These are phyloP conservation scores for Benthochromis sp. DNA, from an alignment of 2,113 vertebrate species.

Conservation along the genomic window DNA sequence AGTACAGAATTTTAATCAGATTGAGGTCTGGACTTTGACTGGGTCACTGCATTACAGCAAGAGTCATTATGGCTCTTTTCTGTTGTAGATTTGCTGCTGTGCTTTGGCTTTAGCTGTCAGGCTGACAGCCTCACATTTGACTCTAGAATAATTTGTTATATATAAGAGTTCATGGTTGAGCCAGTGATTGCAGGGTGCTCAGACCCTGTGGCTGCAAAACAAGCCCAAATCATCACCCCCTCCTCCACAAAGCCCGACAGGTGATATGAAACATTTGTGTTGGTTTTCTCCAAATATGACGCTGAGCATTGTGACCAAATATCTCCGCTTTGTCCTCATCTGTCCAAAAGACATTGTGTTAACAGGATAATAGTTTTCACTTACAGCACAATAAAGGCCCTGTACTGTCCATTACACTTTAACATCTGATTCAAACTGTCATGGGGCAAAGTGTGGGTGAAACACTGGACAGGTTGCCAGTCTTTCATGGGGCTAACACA, in stretches of 20 bases:
- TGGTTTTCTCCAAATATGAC: neutral
- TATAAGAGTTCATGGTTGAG: neutral
- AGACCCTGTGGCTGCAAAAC: neutral
- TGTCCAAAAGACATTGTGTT: neutral
- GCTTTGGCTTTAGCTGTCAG: neutral
- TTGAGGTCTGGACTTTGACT: neutral
- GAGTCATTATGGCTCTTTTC: neutral
- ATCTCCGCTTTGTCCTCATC: neutral
- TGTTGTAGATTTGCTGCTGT: neutral
- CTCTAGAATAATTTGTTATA: neutral
- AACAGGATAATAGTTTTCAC: neutral
- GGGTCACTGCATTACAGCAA: neutral
- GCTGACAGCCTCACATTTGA: neutral
- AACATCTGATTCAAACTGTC: neutral
- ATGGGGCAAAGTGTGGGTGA: neutral
- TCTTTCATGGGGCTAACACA: neutral
- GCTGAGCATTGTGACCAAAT: neutral
- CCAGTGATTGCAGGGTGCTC: neutral
- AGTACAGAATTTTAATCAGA: neutral
- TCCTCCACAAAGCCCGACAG: neutral
- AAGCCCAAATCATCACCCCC: neutral
- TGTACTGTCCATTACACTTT: neutral
- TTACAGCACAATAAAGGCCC: neutral
- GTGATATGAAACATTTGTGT: neutral
- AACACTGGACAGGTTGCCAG: neutral